Evolutionary conservation across 1,140 invertebrate species (phyloP).

Genomic region (Maconellicoccus hirsutus): DNA sequence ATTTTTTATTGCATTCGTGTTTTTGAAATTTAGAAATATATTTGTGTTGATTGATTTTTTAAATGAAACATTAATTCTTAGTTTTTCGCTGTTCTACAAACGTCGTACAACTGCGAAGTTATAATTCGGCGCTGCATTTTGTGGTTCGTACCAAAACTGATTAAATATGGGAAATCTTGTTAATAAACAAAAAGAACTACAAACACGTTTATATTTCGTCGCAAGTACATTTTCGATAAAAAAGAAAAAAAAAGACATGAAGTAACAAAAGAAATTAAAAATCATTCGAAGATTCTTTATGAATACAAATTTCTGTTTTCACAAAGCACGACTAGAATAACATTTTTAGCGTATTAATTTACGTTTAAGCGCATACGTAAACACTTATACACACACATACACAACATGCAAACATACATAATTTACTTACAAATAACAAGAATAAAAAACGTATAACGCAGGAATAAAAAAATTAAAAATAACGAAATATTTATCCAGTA

Average conservation of each 20-base stretch:
- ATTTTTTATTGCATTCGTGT: too few relatives aligned
- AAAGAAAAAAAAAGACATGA: neutral
- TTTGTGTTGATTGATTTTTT: too few relatives aligned
- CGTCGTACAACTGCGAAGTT: too few relatives aligned
- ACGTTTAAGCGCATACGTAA: conserved; percentile 18
- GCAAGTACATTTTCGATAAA: neutral
- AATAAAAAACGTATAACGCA: conserved; percentile 17
- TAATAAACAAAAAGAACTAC: neutral
- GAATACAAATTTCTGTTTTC: neutral
- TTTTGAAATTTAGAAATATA: too few relatives aligned
- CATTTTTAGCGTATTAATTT: conserved; percentile 15
- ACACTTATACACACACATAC: conserved; percentile 12
- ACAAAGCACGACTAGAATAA: conserved; percentile 22
- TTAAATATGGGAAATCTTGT: neutral
- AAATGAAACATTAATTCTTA: too few relatives aligned
- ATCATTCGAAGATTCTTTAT: conserved; percentile 1
- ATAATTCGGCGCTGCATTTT: too few relatives aligned
- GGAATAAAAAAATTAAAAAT: conserved; percentile 17
- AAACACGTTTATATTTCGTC: neutral
- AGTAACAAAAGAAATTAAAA: conserved; percentile 15
- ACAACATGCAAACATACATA: conserved; percentile 14
- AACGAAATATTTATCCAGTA: conserved; percentile 14
- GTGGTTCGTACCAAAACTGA: too few relatives aligned
- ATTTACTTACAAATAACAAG: conserved; percentile 8
- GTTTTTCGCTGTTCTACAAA: too few relatives aligned